These are phyloP conservation scores for Cotesia congregata DNA, from an alignment of 2,888 invertebrate genomes.

Conservation along the genomic window DNA sequence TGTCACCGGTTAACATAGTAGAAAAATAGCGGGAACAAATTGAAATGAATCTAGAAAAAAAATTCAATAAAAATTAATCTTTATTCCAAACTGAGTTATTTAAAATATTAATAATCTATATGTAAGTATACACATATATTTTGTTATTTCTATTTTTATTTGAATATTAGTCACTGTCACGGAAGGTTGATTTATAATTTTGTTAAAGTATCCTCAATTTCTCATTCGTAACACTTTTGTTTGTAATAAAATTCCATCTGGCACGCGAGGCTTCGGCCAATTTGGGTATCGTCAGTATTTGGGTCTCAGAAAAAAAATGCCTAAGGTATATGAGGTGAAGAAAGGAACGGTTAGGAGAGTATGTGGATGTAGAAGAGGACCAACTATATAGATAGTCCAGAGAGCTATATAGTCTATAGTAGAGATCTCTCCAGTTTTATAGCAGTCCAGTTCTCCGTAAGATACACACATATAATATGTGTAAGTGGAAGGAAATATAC, in stretches of 20 bases:
- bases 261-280: slow-evolving; percentile 48
- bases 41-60: neutral
- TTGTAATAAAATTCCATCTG: slow-evolving; percentile 49
- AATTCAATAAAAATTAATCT: neutral
- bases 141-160: neutral
- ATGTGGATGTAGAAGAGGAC: slow-evolving; percentile 14
- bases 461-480: neutral
- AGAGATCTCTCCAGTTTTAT: slow-evolving; percentile 11
- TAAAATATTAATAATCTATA: neutral
- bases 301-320: slow-evolving; percentile 40
- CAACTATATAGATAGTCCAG: slow-evolving; percentile 25
- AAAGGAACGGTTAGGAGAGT: slow-evolving; percentile 44
- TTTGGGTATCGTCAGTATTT: slow-evolving; percentile 40
- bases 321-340: slow-evolving; percentile 42
- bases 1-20: slow-evolving; percentile 4
- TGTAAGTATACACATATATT: neutral
- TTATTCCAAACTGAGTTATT: neutral
- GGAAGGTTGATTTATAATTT: slow-evolving; percentile 22
- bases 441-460: neutral
- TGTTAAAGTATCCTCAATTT: slow-evolving; percentile 21
- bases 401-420: neutral
- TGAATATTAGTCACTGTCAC: neutral
- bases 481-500: slow-evolving; percentile 37
- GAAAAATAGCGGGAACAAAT: slow-evolving; percentile 7
- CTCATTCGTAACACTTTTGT: slow-evolving; percentile 45